Evolutionary conservation across 2,888 invertebrate species (phyloP), one percentile per base, ranked within the genome.

Genomic region (Thyatira batis): DNA sequence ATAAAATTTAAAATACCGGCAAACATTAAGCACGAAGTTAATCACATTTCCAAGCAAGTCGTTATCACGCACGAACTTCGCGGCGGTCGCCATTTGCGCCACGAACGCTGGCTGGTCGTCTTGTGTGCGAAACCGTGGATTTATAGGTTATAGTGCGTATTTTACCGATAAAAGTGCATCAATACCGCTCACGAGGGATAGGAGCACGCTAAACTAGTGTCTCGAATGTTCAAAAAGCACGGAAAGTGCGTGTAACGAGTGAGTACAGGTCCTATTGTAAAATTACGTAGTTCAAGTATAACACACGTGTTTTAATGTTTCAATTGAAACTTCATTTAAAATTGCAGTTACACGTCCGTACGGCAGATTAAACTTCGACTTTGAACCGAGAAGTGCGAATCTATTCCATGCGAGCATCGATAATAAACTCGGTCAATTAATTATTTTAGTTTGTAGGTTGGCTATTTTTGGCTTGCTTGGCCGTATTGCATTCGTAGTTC

Each of bases 21-120:
- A 61, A 65, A 56, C 56, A 59, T 76, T 68, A 64, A 65, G 43
- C 61, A 71, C 75, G 89, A 90, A 89, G 87, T 85, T 83, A 65
- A 75, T 65, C 70, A 69, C 68, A 71, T 71, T 65, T 75, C 75
- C 64, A 67, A 68, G 70, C 69, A 64, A 69, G 62, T 61, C 65
- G 51, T 67, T 54, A 60, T 61, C 69, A 53, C 70, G 79, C 62
- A 71, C 82, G 67, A 81, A 84, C 75, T 89, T 91, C 87, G 79
- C 53, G 59, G 60, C 73, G 82, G 92, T 91, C 89, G 92, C 92
- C 92, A 92, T 92, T 92, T 87, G 83, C 89, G 91, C 92, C 92
- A 92, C 92, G 92, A 89, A 85, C 74, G 83, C 85, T 82, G 80
- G 71, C 71, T 74, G 76, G 65, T 72, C 71, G 74, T 77, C 78